Conservation (phyloP, 2,113 vertebrate species). For the Lepisosteus oculatus region DNA sequence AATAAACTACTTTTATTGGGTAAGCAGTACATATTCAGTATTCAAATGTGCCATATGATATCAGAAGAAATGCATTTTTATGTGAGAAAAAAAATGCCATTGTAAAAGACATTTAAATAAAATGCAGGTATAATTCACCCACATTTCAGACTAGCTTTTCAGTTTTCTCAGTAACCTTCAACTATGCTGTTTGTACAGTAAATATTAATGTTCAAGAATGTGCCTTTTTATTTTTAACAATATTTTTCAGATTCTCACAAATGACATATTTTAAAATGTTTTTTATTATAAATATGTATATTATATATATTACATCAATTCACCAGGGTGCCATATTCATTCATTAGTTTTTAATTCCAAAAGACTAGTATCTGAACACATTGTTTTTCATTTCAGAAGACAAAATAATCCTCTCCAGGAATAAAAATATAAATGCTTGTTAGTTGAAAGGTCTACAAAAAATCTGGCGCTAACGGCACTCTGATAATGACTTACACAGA, state of each 20-base stretch:
- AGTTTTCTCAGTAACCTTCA: background rate
- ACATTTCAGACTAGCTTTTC: constrained; percentile 10
- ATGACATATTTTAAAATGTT: background rate
- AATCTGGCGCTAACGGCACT: background rate
- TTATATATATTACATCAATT: constrained; percentile 41
- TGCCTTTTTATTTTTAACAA: constrained; percentile 15
- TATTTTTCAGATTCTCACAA: constrained; percentile 17
- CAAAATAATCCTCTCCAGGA: constrained; percentile 56
- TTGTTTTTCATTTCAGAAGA: constrained; percentile 50
- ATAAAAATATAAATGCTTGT: constrained; percentile 52
- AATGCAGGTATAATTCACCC: background rate
- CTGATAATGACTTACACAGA: background rate
- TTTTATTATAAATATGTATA: constrained; percentile 14
- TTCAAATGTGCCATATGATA: too few relatives aligned
- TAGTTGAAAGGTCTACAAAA: constrained; percentile 41
- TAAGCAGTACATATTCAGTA: too few relatives aligned
- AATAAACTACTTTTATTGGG: too few relatives aligned
- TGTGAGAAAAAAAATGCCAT: background rate
- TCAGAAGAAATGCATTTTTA: background rate
- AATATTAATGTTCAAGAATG: background rate
- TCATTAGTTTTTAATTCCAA: constrained; percentile 61
- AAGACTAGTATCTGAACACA: constrained; percentile 59
- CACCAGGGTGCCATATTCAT: constrained; percentile 41
- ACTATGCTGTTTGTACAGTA: background rate
- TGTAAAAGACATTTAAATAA: constrained; percentile 15